Conservation (phyloP, 2,113 vertebrate species). For the Natator depressus region DNA sequence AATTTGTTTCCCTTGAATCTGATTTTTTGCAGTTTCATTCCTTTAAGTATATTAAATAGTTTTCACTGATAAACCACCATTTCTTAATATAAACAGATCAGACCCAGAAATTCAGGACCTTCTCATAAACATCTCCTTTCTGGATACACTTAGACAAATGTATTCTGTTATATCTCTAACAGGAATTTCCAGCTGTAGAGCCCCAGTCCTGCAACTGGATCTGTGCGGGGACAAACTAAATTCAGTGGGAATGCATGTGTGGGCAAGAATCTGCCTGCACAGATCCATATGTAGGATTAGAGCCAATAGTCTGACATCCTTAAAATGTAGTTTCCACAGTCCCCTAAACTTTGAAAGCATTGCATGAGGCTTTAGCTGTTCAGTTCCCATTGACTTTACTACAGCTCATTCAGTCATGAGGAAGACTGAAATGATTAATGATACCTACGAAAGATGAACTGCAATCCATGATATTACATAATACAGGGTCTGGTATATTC, state of each 20-base stretch:
- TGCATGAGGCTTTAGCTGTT: slow-evolving; percentile 3
- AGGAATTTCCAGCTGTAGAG: not conserved
- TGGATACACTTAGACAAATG: not conserved
- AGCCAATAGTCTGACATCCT: slow-evolving; percentile 35
- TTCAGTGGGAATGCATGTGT: not conserved
- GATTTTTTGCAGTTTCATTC: not conserved
- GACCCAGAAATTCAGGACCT: not conserved
- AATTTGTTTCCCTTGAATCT: not conserved
- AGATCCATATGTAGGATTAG: slow-evolving; percentile 50
- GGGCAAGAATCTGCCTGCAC: slow-evolving; percentile 40
- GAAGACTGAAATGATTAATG: slow-evolving; percentile 31
- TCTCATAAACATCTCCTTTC: not conserved
- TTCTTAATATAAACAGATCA: not conserved
- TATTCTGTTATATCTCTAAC: not conserved
- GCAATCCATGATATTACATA: not conserved
- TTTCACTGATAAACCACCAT: not conserved
- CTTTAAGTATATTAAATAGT: not conserved
- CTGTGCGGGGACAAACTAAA: not conserved
- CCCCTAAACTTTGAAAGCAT: not conserved
- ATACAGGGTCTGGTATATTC: slow-evolving; percentile 21
- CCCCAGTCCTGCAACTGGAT: slow-evolving; percentile 2
- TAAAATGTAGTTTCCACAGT: not conserved
- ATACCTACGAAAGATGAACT: slow-evolving; percentile 27
- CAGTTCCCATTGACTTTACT: slow-evolving; percentile 18
- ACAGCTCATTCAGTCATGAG: not conserved